Evolutionary conservation across 2,888 invertebrate species (phyloP).

Genomic region (Fragum fragum): DNA sequence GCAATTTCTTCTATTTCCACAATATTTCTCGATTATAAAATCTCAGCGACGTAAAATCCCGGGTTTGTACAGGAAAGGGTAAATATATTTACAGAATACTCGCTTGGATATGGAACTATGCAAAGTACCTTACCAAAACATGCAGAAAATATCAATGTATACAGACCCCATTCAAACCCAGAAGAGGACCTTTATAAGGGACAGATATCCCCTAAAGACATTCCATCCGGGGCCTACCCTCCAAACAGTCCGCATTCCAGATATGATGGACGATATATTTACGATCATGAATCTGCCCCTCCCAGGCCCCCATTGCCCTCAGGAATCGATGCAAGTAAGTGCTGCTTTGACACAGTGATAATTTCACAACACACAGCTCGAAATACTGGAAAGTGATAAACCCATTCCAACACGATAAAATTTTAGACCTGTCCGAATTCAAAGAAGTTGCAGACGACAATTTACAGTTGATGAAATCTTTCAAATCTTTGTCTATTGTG

Average conservation of each 20-base stretch:
- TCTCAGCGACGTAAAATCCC: too few relatives aligned
- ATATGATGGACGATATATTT: conserved; percentile 79
- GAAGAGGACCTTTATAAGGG: conserved; percentile 72
- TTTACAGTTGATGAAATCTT: too few relatives aligned
- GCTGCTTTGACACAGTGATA: too few relatives aligned
- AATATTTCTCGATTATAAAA: too few relatives aligned
- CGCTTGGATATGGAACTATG: conserved; percentile 73
- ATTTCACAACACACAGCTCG: too few relatives aligned
- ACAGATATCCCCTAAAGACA: conserved; percentile 67
- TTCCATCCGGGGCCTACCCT: conserved; percentile 72
- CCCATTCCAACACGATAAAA: too few relatives aligned
- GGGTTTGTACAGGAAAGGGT: too few relatives aligned
- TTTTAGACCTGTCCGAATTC: too few relatives aligned
- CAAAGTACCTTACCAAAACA: conserved; percentile 73
- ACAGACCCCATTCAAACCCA: conserved; percentile 69
- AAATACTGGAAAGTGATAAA: too few relatives aligned
- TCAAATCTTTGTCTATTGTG: too few relatives aligned
- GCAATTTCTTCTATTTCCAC: too few relatives aligned
- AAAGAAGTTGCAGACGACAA: too few relatives aligned
- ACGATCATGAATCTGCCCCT: conserved; percentile 80
- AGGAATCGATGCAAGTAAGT: conserved; percentile 68
- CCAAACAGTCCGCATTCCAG: conserved; percentile 67
- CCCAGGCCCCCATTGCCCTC: conserved; percentile 80
- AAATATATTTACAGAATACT: conserved; percentile 69
- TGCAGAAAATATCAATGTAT: conserved; percentile 77